phyloP scores from a whole-genome alignment of 2,113 vertebrate species.

The Echinops telfairi region DNA sequence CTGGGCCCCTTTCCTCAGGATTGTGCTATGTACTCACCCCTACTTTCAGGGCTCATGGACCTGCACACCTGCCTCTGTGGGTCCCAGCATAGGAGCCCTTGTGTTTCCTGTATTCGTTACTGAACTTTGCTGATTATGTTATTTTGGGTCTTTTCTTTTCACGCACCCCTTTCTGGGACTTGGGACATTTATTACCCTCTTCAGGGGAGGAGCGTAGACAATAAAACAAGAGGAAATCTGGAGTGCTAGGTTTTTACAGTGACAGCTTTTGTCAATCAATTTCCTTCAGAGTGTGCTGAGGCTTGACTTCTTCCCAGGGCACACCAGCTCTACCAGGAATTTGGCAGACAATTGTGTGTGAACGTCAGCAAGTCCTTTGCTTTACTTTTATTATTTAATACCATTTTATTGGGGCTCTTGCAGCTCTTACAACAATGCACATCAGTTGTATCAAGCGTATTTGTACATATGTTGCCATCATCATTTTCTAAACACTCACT shows the following conservation, averaged over 20 bases:
- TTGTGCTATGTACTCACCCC: background rate
- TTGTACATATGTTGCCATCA: too few species aligned
- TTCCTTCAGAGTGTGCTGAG: background rate
- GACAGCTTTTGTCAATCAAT: conserved; percentile 24
- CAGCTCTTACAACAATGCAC: too few species aligned
- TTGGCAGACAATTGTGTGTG: background rate
- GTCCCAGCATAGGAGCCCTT: conserved; percentile 24
- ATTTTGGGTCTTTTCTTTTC: conserved; percentile 38
- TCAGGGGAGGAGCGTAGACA: conserved; percentile 3
- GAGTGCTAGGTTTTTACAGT: background rate
- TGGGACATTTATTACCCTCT: background rate
- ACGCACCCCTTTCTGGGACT: background rate
- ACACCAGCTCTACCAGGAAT: background rate
- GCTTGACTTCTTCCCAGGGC: conserved; percentile 26
- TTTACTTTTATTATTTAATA: too few species aligned
- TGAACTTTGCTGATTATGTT: conserved; percentile 38
- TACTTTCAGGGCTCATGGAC: background rate
- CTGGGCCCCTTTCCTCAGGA: background rate
- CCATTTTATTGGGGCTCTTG: too few species aligned
- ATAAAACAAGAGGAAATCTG: conserved; percentile 44
- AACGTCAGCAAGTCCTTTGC: background rate
- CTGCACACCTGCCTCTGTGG: background rate
- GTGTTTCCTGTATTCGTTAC: conserved; percentile 1
- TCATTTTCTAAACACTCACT: too few species aligned
- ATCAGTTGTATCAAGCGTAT: too few species aligned